Base-by-base conservation (phyloP, 1,140 invertebrate species). In the Diuraphis noxia region DNA sequence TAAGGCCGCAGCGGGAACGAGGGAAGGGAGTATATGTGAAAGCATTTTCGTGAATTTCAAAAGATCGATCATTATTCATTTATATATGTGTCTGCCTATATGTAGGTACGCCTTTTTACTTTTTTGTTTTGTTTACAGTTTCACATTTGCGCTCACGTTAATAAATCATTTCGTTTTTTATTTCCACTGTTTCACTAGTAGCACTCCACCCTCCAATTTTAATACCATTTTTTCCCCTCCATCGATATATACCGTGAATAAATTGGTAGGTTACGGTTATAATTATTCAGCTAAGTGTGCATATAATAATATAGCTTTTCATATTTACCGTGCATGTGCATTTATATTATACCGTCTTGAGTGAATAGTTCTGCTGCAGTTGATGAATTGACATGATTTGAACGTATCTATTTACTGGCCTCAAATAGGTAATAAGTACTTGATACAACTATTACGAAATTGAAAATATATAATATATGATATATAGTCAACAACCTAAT, bases 11-110 rank as follows among this genome's bases (percentile, higher is more conserved):
- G 40, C 30, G 41, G 21, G 19, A n/a, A 84, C 30, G 41, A 30
- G 21, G 19, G 21, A 84, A 13, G 41, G 43, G 84, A 3, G 36
- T 52, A 23, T 85, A 85, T 85, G 41, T 43, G n/a, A 86, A 86
- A 86, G 49, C 46, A 34, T 25, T 86, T 52, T 86, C 34, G 5
- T 34, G 46, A 52, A 38, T 86, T 36, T 38, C 46, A 36, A 86
- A 36, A 52, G n/a, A 52, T 86, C 34, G 85, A 86, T 86, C 85
- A 52, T 86, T 86, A 86, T 49, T 86, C 84, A 86, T 86, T 49
- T 34, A 19, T 82, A 38, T 72, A 17, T 72, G 56, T 13, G 56
- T 13, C 36, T 84, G n/a, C 30, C 25, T 13, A 19, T 49, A n/a
- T 41, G n/a, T n/a, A n/a, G n/a, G n/a, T n/a, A 36, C 6, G 34